A percentile compares a stretch with the other conserved stretches of the same genome.
These are phyloP conservation scores for Poeciliopsis turrubarensis DNA, from an alignment of 2,113 vertebrate species.

Conservation along the genomic window DNA sequence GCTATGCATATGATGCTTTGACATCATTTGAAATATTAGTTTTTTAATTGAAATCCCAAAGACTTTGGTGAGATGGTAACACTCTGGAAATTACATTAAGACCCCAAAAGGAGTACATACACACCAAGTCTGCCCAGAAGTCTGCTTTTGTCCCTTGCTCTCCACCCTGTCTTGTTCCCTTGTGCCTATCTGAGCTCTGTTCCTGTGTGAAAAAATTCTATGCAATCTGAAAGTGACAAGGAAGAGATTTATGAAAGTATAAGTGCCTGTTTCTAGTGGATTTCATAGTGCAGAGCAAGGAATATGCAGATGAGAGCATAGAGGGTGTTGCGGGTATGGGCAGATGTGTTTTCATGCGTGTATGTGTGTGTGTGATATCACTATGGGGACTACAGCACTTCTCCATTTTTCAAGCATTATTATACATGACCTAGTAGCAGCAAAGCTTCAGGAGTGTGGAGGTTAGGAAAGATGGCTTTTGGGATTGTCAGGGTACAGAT, in stretches of 20 bases:
- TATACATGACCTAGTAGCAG: constrained; percentile 34
- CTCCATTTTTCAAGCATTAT: constrained; percentile 59
- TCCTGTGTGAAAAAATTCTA: constrained; percentile 92
- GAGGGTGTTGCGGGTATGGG: constrained; percentile 67
- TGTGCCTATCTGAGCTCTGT: constrained; percentile 60
- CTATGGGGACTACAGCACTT: constrained; percentile 46
- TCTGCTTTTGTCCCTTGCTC: constrained; percentile 46
- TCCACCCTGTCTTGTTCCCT: constrained; percentile 42
- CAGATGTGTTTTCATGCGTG: constrained; percentile 45
- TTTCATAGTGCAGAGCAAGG: constrained; percentile 78
- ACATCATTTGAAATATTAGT: background rate
- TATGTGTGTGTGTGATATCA: constrained; percentile 43
- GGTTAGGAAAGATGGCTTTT: constrained; percentile 18
- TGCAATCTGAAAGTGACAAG: constrained; percentile 89
- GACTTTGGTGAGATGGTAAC: background rate
- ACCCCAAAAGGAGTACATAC: constrained; percentile 8
- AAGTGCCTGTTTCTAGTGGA: constrained; percentile 77
- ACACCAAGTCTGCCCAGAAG: constrained; percentile 63
- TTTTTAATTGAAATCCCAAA: background rate
- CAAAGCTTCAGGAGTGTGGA: constrained; percentile 27
- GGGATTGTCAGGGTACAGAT: constrained; percentile 17
- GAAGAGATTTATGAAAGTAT: constrained; percentile 83
- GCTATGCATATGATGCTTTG: background rate
- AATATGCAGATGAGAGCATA: constrained; percentile 82
- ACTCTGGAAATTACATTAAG: background rate